phyloP scores from a whole-genome alignment of 2,113 vertebrate genomes.

The Chionis minor region DNA sequence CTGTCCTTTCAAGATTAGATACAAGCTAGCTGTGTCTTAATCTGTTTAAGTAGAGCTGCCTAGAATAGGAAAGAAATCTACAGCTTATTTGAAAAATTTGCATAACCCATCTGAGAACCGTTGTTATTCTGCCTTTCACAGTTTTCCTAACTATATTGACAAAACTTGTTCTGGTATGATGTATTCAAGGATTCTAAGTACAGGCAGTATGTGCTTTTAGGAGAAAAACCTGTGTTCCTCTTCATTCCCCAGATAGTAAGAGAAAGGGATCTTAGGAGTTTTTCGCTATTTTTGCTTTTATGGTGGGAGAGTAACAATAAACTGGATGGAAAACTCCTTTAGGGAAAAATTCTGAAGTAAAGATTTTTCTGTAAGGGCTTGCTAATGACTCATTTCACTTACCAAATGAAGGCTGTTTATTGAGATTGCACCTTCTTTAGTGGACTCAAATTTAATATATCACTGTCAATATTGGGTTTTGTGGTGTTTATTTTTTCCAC shows the following conservation, averaged over 20 bases:
- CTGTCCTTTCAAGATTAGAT: background rate
- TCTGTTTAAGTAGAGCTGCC: background rate
- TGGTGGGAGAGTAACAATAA: background rate
- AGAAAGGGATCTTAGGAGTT: no score
- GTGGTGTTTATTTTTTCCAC: slow-evolving; percentile 20
- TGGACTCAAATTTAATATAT: background rate
- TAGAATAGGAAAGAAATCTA: background rate
- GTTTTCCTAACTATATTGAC: background rate
- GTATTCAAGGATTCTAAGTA: background rate
- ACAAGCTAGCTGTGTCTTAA: background rate
- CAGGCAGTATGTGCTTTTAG: background rate
- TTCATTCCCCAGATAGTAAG: background rate
- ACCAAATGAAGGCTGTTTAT: background rate
- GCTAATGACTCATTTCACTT: background rate
- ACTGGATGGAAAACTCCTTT: background rate
- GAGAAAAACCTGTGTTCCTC: background rate
- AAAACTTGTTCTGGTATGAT: background rate
- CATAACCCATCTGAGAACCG: background rate
- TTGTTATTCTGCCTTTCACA: background rate
- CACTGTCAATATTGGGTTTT: accelerated
- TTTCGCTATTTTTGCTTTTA: background rate
- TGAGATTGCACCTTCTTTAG: background rate
- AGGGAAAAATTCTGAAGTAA: background rate
- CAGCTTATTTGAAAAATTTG: background rate
- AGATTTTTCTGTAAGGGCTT: background rate